These are phyloP conservation scores for Cotesia congregata DNA, from an alignment of 2,888 invertebrate species.

Conservation along the genomic window DNA sequence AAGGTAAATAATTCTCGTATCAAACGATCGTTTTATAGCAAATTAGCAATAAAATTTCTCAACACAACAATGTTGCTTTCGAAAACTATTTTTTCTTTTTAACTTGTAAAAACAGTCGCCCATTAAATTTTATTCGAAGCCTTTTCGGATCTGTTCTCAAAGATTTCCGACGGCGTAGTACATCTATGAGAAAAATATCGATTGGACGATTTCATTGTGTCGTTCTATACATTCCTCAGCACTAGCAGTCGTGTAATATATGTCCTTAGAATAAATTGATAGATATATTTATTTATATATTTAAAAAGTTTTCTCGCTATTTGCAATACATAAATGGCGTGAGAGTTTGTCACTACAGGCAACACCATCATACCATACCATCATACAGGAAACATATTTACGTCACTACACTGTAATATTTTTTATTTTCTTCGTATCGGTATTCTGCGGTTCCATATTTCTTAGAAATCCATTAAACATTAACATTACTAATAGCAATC, in stretches of 20 bases:
- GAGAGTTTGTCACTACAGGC: constrained; percentile 30
- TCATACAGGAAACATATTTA: constrained; percentile 18
- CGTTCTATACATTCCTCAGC: not conserved
- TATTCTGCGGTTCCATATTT: not conserved
- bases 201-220: not conserved
- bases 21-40: too few species aligned
- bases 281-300: not conserved
- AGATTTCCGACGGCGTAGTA: too few species aligned
- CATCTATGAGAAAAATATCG: not conserved
- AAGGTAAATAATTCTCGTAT: too few species aligned
- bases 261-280: constrained; percentile 2
- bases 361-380: constrained; percentile 23
- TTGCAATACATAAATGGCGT: constrained; percentile 14
- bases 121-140: too few species aligned
- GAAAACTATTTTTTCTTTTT: too few species aligned
- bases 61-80: too few species aligned
- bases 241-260: constrained; percentile 5
- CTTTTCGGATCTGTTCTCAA: too few species aligned
- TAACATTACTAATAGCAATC: not conserved
- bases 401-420: not conserved
- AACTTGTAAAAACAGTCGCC: too few species aligned
- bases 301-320: not conserved
- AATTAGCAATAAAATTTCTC: too few species aligned
- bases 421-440: constrained; percentile 1
- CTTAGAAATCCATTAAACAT: constrained; percentile 7